These are phyloP conservation scores for Hirtodrosophila cameraria DNA, from an alignment of 2,888 invertebrate genomes.

Conservation along the genomic window DNA sequence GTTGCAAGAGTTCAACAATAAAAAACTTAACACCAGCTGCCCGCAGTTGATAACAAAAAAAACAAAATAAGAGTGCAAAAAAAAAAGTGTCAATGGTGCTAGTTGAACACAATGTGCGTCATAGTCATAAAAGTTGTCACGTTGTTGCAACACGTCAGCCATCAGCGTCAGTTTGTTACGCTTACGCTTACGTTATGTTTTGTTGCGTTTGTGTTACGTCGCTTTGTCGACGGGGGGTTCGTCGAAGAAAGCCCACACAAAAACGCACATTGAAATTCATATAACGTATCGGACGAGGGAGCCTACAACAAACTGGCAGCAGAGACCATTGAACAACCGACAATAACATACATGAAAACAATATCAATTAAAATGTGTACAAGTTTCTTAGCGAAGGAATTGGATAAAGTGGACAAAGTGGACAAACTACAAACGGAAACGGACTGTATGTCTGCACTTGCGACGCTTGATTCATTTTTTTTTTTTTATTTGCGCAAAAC, in stretches of 20 bases:
- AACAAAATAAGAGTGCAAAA: neutral
- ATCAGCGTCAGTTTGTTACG: conserved; percentile 33
- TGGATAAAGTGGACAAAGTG: conserved; percentile 29
- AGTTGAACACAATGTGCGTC: conserved; percentile 56
- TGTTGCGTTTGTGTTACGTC: conserved; percentile 44
- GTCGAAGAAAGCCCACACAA: conserved; percentile 78
- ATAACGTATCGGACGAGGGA: conserved; percentile 44
- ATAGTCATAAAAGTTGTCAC: conserved; percentile 53
- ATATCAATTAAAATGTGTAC: conserved; percentile 62
- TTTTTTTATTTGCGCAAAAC: conserved; percentile 35
- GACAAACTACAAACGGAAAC: conserved; percentile 43
- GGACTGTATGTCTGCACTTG: conserved; percentile 39
- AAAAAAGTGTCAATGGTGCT: conserved; percentile 37
- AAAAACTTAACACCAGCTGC: conserved; percentile 17
- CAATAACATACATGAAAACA: conserved; percentile 46
- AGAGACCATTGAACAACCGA: conserved; percentile 20
- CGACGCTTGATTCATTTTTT: conserved; percentile 53
- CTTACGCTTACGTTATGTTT: conserved; percentile 54
- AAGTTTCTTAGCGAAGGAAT: conserved; percentile 49
- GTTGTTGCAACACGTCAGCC: conserved; percentile 54
- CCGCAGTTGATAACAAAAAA: conserved; percentile 1
- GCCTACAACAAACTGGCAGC: conserved; percentile 17
- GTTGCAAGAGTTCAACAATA: conserved; percentile 38
- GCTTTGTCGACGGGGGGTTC: conserved; percentile 11
- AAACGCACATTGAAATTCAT: conserved; percentile 68